Evolutionary conservation across 2,888 invertebrate genomes (phyloP), one percentile per base, ranked within the genome.

Genomic region (Amiota minor): DNA sequence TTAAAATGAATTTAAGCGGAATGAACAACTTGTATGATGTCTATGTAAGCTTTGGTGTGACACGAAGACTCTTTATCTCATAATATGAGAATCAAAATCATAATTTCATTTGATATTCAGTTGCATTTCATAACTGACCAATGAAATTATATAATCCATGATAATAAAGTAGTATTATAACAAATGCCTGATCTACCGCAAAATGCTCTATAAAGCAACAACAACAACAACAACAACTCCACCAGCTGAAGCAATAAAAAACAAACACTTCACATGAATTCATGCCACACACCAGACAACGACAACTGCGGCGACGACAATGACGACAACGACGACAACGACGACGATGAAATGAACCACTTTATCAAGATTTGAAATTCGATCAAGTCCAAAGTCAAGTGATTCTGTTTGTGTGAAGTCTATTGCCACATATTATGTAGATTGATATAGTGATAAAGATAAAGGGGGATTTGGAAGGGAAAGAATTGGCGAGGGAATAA

Each of bases 351-450:
- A 68, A 23, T 35, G 35, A 53, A 68, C 23, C 67, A 35, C 53
- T 68, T 68, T 68, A 68, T 68, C 67, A 68, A 67, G 67, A 68
- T 68, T 68, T 68, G 67, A 68, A 68, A 68, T 68, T 68, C 50
- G 67, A 68, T 68, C 67, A 68, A 68, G 50, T 68, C 53, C 59
- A 59, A 59, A 59, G 59, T 59, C 59, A 59, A 50, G 53, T 50
- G 53, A 12, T 50, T n/a, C 14, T n/a, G n/a, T 50, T 50, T n/a
- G n/a, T 35, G 6, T 50, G 53, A n/a, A 53, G 53, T n/a, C 16
- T 14, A 53, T 53, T 16, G 53, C 53, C n/a, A 12, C 53, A 53
- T 53, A 12, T n/a, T 53, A 16, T 53, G 10, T 53, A n/a, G 16
- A 9, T 16, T 14, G 16, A 53, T 53, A 20, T 1, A 59, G 20